Evolutionary conservation across 2,888 invertebrate genomes (phyloP).

Genomic region (Dendrolimus houi): DNA sequence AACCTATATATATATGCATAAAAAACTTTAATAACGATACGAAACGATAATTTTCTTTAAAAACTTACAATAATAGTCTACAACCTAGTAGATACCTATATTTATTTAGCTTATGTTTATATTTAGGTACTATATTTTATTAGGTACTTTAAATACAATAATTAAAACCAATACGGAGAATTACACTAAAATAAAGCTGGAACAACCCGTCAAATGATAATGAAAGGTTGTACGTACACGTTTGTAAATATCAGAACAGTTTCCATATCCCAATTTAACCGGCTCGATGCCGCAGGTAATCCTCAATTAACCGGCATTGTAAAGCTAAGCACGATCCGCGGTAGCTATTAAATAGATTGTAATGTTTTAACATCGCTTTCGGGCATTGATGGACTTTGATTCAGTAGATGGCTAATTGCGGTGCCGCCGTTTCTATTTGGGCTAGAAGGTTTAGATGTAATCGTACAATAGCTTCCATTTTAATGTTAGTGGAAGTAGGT

Average conservation of each 20-base stretch:
- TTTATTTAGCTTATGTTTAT: too few relatives aligned
- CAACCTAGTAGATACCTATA: too few relatives aligned
- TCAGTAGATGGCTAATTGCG: slow-evolving; percentile 15
- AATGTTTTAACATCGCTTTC: slow-evolving; percentile 18
- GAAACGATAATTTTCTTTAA: too few relatives aligned
- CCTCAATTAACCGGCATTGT: slow-evolving; percentile 26
- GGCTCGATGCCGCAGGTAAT: slow-evolving; percentile 18
- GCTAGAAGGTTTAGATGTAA: not conserved
- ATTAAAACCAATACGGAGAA: too few relatives aligned
- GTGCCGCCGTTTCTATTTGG: not conserved
- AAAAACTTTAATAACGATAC: too few relatives aligned
- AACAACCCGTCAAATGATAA: not conserved
- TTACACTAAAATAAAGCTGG: too few relatives aligned
- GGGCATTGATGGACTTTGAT: slow-evolving; percentile 17
- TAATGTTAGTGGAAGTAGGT: not conserved
- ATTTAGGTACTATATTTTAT: too few relatives aligned
- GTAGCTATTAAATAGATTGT: slow-evolving; percentile 26
- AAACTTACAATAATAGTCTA: too few relatives aligned
- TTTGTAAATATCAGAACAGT: not conserved
- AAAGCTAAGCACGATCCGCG: slow-evolving; percentile 19
- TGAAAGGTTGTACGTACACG: slow-evolving; percentile 9
- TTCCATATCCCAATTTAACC: slow-evolving; percentile 8
- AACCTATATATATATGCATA: too few relatives aligned
- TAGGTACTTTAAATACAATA: too few relatives aligned
- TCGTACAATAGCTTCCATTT: not conserved